A percentile compares a stretch with the other conserved stretches of the same genome.
phyloP scores from a whole-genome alignment of 2,113 vertebrate genomes.

The Chunga burmeisteri region DNA sequence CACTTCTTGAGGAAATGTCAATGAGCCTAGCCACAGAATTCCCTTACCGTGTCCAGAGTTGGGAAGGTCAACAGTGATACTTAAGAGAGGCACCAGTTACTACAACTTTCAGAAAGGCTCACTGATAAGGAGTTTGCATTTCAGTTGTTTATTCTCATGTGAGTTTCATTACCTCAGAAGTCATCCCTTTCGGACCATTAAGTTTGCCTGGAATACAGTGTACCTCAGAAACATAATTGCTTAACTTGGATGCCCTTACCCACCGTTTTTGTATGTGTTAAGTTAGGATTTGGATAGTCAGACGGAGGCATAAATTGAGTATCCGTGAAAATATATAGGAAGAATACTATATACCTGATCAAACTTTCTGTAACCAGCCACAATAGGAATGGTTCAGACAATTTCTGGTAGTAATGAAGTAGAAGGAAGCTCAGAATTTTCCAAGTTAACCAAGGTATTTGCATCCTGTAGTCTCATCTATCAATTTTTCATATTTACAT shows the following conservation, averaged over 20 bases:
- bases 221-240: neutral
- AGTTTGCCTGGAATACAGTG: neutral
- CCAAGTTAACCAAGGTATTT: neutral
- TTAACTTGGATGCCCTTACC: neutral
- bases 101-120: neutral
- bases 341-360: neutral
- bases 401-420: neutral
- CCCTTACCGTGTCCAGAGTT: neutral
- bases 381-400: neutral
- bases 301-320: neutral
- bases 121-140: neutral
- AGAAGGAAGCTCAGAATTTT: neutral
- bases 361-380: neutral
- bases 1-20: neutral
- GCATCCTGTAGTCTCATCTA: neutral
- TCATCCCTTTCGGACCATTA: neutral
- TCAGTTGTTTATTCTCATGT: neutral
- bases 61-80: neutral
- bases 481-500: neutral
- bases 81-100: neutral
- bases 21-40: neutral
- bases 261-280: neutral
- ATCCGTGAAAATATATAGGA: neutral
- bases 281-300: neutral
- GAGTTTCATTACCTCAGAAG: neutral